These are phyloP conservation scores for Pocillopora meandrina DNA, from an alignment of 92 coral and sea anemone genomes.

Conservation along the genomic window DNA sequence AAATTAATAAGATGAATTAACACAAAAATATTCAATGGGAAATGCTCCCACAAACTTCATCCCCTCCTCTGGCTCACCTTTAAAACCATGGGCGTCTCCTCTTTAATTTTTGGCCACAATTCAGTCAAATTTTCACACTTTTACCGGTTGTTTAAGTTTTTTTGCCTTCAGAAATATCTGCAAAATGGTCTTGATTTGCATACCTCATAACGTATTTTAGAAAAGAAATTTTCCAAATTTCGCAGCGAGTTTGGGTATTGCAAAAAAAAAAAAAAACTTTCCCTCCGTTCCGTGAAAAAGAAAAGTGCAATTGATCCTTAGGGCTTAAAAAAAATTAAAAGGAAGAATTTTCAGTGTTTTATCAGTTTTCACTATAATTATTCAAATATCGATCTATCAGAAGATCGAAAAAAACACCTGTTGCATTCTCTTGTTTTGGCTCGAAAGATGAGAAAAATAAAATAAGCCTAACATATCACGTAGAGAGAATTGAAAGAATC, in stretches of 20 bases:
- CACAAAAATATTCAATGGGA: background rate
- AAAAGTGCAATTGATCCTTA: too few species aligned
- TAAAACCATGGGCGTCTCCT: background rate
- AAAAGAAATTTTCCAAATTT: too few species aligned
- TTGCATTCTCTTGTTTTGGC: constrained; percentile 31
- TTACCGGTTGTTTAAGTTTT: background rate
- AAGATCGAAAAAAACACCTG: constrained; percentile 46
- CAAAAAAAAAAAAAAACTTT: too few species aligned
- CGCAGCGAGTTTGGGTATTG: too few species aligned
- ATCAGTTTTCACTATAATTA: background rate
- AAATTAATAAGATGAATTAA: background rate
- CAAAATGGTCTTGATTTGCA: too few species aligned
- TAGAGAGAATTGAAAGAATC: background rate
- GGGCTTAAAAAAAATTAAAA: too few species aligned
- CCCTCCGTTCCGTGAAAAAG: too few species aligned
- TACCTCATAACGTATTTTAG: too few species aligned
- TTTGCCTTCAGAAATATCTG: background rate
- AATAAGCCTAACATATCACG: background rate
- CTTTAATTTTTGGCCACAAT: background rate
- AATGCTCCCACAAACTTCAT: background rate
- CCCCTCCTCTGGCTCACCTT: background rate
- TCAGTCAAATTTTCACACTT: background rate
- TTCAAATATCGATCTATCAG: constrained; percentile 7
- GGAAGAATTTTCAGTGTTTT: background rate
- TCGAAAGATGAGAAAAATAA: background rate